These are phyloP conservation scores for Hyphantria cunea DNA, from an alignment of 1,140 invertebrate genomes.

Conservation along the genomic window DNA sequence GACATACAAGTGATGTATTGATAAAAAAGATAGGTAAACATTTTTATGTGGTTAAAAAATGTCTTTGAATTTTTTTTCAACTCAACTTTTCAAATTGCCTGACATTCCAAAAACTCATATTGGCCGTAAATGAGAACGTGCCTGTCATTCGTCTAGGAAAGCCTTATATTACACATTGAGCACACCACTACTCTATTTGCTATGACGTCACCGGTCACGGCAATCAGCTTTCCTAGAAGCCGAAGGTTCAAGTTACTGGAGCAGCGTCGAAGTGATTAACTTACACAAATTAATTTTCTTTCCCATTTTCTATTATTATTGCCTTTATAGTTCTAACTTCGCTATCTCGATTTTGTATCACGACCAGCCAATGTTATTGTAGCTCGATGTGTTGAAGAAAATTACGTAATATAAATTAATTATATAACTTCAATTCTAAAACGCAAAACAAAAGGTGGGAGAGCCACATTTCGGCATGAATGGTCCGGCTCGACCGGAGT, in stretches of 20 bases:
- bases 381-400: too few species aligned
- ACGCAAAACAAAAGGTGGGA: too few species aligned
- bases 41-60: too few species aligned
- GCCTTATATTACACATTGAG: background rate
- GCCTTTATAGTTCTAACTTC: constrained; percentile 7
- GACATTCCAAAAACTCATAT: background rate
- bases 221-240: constrained; percentile 36
- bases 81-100: background rate
- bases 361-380: too few species aligned
- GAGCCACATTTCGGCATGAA: too few species aligned
- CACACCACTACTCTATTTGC: constrained; percentile 4
- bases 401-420: too few species aligned
- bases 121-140: constrained; percentile 9
- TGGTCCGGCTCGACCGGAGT: too few species aligned
- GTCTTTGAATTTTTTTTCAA: too few species aligned
- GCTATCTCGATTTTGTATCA: constrained; percentile 21
- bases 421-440: too few species aligned
- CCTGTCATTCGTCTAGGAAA: constrained; percentile 3
- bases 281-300: constrained; percentile 29
- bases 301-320: constrained; percentile 22
- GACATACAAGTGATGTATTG: too few species aligned
- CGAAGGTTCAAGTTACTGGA: constrained; percentile 32
- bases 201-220: constrained; percentile 32
- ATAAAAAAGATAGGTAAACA: too few species aligned
- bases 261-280: constrained; percentile 28